phyloP scores from a whole-genome alignment of 2,888 invertebrate species.

The Frankliniella intonsa region DNA sequence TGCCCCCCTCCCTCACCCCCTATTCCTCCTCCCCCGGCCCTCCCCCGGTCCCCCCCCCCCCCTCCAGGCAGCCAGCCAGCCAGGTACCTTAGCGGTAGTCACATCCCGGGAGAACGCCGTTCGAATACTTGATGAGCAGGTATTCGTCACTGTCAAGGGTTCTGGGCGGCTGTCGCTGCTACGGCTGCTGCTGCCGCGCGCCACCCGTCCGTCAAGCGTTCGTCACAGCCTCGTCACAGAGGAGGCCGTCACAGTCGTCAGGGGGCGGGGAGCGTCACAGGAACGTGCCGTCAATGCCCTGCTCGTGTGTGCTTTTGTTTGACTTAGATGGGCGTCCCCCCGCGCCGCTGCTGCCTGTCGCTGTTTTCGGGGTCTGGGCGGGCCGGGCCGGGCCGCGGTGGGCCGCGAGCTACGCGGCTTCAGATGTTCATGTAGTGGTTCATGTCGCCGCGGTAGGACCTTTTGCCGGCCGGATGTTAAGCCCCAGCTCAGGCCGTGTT shows the following conservation, averaged over 20 bases:
- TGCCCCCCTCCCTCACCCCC: no score
- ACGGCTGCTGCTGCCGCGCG: slow-evolving; percentile 41
- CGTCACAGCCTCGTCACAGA: slow-evolving; percentile 26
- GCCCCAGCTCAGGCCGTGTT: no score
- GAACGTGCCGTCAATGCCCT: slow-evolving; percentile 34
- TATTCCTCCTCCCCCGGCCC: no score
- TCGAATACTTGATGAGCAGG: slow-evolving; percentile 26
- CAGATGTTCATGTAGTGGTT: no score
- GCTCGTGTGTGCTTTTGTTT: slow-evolving; percentile 33
- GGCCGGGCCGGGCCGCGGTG: no score
- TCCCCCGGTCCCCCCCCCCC: no score
- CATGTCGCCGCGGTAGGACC: no score
- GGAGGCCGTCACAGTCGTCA: slow-evolving; percentile 34
- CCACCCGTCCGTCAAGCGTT: slow-evolving; percentile 27
- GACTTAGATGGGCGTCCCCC: background rate
- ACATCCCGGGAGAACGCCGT: slow-evolving; percentile 18
- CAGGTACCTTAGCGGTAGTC: slow-evolving; percentile 23
- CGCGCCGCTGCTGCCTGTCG: no score
- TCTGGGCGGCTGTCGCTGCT: slow-evolving; percentile 33
- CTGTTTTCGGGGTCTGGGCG: no score
- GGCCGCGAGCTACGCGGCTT: no score
- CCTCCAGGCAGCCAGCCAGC: background rate
- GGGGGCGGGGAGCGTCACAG: slow-evolving; percentile 42
- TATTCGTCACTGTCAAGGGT: slow-evolving; percentile 24
- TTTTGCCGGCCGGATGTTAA: no score